Base-by-base conservation (phyloP, 2,113 vertebrate genomes). In the Symphodus melops region DNA sequence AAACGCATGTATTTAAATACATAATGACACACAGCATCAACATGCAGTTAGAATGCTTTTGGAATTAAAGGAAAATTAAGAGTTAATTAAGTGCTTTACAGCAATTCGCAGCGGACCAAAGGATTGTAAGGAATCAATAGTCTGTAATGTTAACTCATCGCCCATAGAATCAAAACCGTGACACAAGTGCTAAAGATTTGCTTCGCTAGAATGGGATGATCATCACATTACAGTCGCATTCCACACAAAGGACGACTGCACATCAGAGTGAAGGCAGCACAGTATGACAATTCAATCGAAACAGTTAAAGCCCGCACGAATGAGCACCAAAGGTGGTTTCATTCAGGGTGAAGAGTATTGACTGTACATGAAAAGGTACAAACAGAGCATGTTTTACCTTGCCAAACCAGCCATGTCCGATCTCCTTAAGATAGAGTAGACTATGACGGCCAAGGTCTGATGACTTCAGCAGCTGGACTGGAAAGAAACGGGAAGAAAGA, bases 361-460 rank as follows among this genome's bases (percentile, higher is more conserved):
- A 39, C 9, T 33, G 17, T 49, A 23, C 60, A 46, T 72, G 33
- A 66, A 41, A 8, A n/a, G 28, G 28, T 33, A n/a, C 14, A 61
- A 62, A 28, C 72, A 9, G 23, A 39, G 3, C 8, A 14, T 46
- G 13, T 13, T 77, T 91, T 90, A 98, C 98, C 96, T 97, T 99
- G 81, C 98, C 97, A 0, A 99, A 99, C 98, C 98, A 99, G 76
- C 97, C 97, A 0, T 95, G 95, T 55, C 98, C 98, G 0, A 98
- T 96, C 90, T 98, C 97, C 89, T 98, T 97, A 75, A 99, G 93
- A 95, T 97, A 99, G 51, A 99, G 94, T 36, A 99, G 94, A 86
- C 96, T 97, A 89, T 97, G 97, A 57, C 96, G 96, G 75, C 96
- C 96, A 79, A 98, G 94, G 84, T 96, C 96, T 6, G 96, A 89